Evolutionary conservation across 37 sponge, comb jelly and placozoan species (phyloP).

Genomic region (Chondrosia reniformis): DNA sequence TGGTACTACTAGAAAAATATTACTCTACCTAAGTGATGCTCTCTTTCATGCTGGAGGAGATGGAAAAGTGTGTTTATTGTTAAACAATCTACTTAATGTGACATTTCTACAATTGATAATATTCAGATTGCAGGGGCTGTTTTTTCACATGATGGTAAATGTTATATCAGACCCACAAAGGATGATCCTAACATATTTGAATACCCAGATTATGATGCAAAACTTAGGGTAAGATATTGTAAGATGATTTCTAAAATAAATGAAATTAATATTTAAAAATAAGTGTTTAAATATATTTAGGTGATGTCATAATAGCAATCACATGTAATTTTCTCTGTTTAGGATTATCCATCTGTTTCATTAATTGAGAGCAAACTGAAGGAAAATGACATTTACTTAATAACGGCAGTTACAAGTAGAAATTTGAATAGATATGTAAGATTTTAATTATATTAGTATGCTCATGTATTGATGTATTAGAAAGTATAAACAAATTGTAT

Average conservation of each 20-base stretch:
- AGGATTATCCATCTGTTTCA: not conserved
- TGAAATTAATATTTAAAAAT: not conserved
- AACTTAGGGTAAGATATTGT: too few species aligned
- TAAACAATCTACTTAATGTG: too few species aligned
- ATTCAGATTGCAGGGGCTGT: constrained; percentile 10
- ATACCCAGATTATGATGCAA: not conserved
- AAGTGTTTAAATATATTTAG: too few species aligned
- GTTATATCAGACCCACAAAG: too few species aligned
- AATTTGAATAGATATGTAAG: not conserved
- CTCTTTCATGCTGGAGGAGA: not conserved
- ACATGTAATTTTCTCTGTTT: not conserved
- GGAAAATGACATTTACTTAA: not conserved
- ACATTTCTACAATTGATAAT: not conserved
- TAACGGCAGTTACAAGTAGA: not conserved
- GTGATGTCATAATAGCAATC: too few species aligned
- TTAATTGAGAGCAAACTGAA: not conserved
- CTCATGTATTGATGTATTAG: not conserved
- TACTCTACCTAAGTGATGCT: not conserved
- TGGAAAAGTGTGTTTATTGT: not conserved
- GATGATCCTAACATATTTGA: not conserved
- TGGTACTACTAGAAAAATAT: not conserved
- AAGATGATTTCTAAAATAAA: too few species aligned
- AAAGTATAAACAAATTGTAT: not conserved
- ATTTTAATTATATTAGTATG: not conserved
- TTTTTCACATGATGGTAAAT: not conserved